Evolutionary conservation across 2,888 invertebrate species (phyloP), one percentile per base, ranked within the genome.

Genomic region (Campoletis raptor): DNA sequence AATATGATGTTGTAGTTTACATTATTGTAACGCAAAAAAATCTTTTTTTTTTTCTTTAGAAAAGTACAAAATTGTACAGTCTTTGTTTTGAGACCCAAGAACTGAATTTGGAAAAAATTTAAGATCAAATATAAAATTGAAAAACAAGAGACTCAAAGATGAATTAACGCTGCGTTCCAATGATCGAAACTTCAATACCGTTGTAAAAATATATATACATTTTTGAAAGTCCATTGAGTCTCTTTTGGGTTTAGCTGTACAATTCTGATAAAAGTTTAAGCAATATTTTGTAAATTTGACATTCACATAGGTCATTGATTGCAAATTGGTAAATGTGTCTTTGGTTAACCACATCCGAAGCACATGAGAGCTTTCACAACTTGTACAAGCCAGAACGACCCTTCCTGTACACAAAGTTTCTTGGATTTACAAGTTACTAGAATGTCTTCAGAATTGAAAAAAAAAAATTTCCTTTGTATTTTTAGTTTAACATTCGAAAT

Each of bases 401-500:
- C 3, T 9, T 30, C 12, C 1, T 24, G 24, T 30, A 30, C 12
- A 48, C 4, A 18, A 48, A 7, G 48, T n/a, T n/a, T 15, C n/a
- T 12, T 57, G n/a, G 9, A 57, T 57, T 24, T 24, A 57, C 12
- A 21, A 57, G 12, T 24, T 24, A 10, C 24, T 1, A 52, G 52
- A 7, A 30, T 21, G 30, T 64, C 21, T 10, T 45, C 18, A 37
- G 18, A 48, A 73, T 57, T 36, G 48, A 74, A 37, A 67, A 48
- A 18, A 48, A 48, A 24, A 45, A 36, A 24, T 57, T 45, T 78
- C 45, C 66, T 30, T 66, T n/a, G 48, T 21, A 10, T 81, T 37
- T 42, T n/a, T 8, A 30, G 48, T 52, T 21, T 12, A 18, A 30
- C 48, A 1, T 30, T 10, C 8, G 30, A 48, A 70, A 70, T 70